Evolutionary conservation across 2,888 invertebrate species (phyloP), one percentile per base, ranked within the genome.

Genomic region (Chouioia cunea): DNA sequence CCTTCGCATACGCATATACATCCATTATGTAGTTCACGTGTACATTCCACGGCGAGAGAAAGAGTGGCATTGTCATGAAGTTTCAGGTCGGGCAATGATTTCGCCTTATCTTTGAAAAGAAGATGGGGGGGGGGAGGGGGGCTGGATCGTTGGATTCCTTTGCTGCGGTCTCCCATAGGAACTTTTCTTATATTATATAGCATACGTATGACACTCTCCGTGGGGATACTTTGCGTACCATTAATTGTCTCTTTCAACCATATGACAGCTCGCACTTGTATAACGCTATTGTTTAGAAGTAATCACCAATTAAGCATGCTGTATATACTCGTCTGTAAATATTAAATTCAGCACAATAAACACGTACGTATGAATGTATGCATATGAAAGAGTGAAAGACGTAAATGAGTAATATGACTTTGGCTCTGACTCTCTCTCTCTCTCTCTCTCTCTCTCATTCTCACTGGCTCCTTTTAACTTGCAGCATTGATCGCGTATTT

Each of bases 371-470:
- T 67, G 66, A 74, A 63, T 23, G 54, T 53, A 53, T 63, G 73
- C 75, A 59, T 47, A 70, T 64, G 64, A 73, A 73, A 74, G 73
- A 74, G 76, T 75, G 69, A 56, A 58, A 74, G 71, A 65, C 70
- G 72, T 78, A 81, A 82, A 83, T 85, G 85, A 85, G 82, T 84
- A 84, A 85, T 85, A 83, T 82, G 79, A 80, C 80, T 79, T 79
- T 73, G 71, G 73, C 74, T 75, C 75, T 74, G 73, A 74, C 70
- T 77, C 74, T 71, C 74, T 78, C 77, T 74, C 73, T 75, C 70
- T 60, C 65, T n/a, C 74, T 75, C 75, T 74, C 73, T 75, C 69
- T 76, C 74, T 71, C 74, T 77, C 77, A 73, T 73, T 75, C 70
- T 63, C 65, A n/a, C n/a, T n/a, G n/a, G 36, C 76, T 75, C 75